Evolutionary conservation across 1,140 invertebrate genomes (phyloP).

Genomic region (Luehdorfia chinensis): DNA sequence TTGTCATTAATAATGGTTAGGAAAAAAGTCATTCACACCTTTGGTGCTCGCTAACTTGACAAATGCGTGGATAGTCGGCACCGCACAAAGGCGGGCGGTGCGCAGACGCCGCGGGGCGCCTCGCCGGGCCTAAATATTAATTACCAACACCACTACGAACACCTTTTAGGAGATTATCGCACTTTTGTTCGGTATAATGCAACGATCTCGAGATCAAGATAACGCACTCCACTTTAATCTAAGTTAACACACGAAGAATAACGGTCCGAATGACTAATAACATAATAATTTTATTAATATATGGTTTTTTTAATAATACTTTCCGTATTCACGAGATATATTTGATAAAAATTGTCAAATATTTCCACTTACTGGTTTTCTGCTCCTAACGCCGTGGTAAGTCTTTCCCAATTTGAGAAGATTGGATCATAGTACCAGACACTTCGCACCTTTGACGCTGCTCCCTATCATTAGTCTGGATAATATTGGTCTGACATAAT

Average conservation of each 20-base stretch:
- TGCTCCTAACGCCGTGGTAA: no score
- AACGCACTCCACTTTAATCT: conserved; percentile 34
- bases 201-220: conserved; percentile 58
- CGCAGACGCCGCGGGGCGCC: conserved; percentile 58
- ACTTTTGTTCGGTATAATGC: conserved; percentile 54
- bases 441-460: no score
- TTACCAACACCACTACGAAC: conserved; percentile 68
- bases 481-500: no score
- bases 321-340: no score
- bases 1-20: conserved; percentile 74
- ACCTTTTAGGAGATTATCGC: conserved; percentile 74
- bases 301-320: no score
- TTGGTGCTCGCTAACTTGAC: conserved; percentile 71
- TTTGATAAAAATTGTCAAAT: no score
- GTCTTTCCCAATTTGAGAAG: no score
- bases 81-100: conserved; percentile 51
- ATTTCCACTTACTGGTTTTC: no score
- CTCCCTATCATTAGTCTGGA: no score
- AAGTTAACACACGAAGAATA: conserved; percentile 19
- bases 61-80: conserved; percentile 57
- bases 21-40: conserved; percentile 73
- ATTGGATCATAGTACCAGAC: no score
- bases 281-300: no score
- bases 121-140: conserved; percentile 65
- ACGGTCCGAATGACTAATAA: no score